Evolutionary conservation across 2,888 invertebrate species (phyloP).

Genomic region (Hypercompe scribonia): DNA sequence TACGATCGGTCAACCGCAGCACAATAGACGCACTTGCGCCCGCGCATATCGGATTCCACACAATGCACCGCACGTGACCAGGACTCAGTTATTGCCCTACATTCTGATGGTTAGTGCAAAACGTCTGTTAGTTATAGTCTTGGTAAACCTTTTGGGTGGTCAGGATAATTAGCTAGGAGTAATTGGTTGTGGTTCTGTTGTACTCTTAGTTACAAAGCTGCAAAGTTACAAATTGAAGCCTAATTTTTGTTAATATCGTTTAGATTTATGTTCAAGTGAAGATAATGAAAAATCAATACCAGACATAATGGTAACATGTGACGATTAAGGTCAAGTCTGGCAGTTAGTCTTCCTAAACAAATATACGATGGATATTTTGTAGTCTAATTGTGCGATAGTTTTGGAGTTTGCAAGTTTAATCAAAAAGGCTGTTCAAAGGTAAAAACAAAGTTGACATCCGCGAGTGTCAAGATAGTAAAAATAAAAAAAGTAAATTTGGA

Average conservation of each 20-base stretch:
- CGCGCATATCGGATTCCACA: constrained; percentile 46
- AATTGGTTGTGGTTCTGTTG: not conserved
- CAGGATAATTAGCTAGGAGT: not conserved
- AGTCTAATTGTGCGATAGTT: too few species aligned
- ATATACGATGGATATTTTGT: not conserved
- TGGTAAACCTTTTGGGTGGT: constrained; percentile 14
- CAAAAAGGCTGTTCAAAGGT: not conserved
- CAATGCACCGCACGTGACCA: constrained; percentile 46
- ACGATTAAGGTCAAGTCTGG: not conserved
- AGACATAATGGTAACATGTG: not conserved
- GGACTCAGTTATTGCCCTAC: constrained; percentile 34
- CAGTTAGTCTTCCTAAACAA: too few species aligned
- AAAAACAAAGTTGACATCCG: constrained; percentile 23
- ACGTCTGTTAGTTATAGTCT: not conserved
- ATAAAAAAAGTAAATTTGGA: constrained; percentile 12
- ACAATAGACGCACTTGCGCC: constrained; percentile 55
- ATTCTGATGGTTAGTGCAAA: constrained; percentile 29
- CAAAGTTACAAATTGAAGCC: not conserved
- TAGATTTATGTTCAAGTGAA: not conserved
- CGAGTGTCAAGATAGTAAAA: constrained; percentile 18
- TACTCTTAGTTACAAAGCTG: not conserved
- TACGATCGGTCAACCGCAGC: constrained; percentile 48
- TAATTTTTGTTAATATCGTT: too few species aligned
- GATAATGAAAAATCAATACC: not conserved
- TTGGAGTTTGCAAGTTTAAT: not conserved